These are phyloP conservation scores for Acrossocheilus fasciatus DNA, from an alignment of 2,797 vertebrate species.

Conservation along the genomic window DNA sequence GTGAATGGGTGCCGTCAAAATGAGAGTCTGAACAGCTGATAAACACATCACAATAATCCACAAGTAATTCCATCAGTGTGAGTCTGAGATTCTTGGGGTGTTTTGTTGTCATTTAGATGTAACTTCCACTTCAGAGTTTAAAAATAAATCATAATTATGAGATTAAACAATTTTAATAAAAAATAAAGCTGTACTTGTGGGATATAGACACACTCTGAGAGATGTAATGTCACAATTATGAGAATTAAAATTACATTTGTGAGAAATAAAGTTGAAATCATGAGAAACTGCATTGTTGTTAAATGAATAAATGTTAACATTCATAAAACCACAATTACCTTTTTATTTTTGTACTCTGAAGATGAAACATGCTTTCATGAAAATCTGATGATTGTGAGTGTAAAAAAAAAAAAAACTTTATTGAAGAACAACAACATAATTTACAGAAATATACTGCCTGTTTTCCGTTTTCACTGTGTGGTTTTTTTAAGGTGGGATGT, in stretches of 20 bases:
- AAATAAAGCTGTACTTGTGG: not conserved
- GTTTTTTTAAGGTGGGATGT: not conserved
- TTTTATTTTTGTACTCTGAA: not conserved
- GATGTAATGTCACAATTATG: not conserved
- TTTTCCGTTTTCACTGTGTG: not conserved
- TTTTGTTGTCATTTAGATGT: not conserved
- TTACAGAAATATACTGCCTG: not conserved
- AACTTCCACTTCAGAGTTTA: not conserved
- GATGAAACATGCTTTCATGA: too few species aligned
- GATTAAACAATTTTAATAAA: not conserved
- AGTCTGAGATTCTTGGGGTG: not conserved
- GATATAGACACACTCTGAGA: not conserved
- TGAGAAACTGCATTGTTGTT: not conserved
- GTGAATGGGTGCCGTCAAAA: not conserved
- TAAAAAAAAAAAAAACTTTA: too few species aligned
- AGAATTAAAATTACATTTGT: too few species aligned
- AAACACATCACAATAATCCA: not conserved
- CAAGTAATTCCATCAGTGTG: not conserved
- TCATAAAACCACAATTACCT: not conserved
- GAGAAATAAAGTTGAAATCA: not conserved
- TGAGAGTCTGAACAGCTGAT: not conserved
- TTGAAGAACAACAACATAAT: not conserved
- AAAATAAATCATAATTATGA: not conserved
- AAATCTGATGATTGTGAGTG: not conserved
- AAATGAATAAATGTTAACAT: not conserved